Evolutionary conservation across 2,888 invertebrate genomes (phyloP).

Genomic region (Plemyria rubiginata): DNA sequence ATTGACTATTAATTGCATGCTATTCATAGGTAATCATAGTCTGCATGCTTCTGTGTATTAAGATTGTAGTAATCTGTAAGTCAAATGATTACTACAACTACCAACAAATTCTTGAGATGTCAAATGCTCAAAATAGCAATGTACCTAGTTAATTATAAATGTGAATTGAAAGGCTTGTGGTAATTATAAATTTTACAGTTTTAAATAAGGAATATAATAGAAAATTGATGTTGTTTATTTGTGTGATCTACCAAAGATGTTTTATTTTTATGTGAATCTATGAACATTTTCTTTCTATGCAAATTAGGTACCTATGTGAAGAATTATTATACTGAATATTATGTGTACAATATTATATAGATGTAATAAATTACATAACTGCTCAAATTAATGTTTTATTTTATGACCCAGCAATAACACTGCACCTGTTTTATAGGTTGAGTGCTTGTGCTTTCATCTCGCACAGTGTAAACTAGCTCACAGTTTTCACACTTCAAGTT

Average conservation of each 20-base stretch:
- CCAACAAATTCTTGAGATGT: constrained; percentile 52
- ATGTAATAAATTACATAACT: constrained; percentile 81
- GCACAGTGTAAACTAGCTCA: no score
- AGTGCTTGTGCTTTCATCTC: no score
- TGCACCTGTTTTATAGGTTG: no score
- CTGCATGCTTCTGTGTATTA: constrained; percentile 58
- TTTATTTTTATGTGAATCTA: constrained; percentile 75
- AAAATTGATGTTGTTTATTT: constrained; percentile 76
- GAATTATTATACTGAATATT: constrained; percentile 64
- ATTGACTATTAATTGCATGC: constrained; percentile 40
- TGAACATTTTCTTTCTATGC: constrained; percentile 51
- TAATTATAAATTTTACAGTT: constrained; percentile 55
- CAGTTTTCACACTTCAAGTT: no score
- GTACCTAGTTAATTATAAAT: constrained; percentile 49
- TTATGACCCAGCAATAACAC: constrained; percentile 29
- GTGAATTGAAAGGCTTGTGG: constrained; percentile 74
- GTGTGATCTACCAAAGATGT: constrained; percentile 81
- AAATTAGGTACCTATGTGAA: constrained; percentile 70
- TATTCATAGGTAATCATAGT: constrained; percentile 36
- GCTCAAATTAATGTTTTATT: constrained; percentile 62
- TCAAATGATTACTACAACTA: constrained; percentile 56
- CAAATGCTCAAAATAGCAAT: constrained; percentile 66
- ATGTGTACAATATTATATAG: constrained; percentile 71
- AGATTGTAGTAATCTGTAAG: constrained; percentile 51
- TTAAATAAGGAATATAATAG: constrained; percentile 52